Evolutionary conservation across 2,797 vertebrate genomes (phyloP).

Genomic region (Ceryle rudis): DNA sequence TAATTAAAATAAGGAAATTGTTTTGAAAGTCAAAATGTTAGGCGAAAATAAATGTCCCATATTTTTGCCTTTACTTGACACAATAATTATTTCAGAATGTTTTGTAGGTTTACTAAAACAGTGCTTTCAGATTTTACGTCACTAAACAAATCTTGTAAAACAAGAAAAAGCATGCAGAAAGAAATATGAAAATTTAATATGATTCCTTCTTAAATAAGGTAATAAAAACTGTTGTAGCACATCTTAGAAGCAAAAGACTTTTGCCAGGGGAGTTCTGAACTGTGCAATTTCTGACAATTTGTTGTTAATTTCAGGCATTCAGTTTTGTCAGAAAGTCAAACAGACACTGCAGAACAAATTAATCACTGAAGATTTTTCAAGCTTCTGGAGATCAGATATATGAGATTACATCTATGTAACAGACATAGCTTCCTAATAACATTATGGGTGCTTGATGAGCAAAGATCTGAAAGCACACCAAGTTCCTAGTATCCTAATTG

Average conservation of each 20-base stretch:
- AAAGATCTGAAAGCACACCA: background rate
- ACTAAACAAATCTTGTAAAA: background rate
- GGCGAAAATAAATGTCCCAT: background rate
- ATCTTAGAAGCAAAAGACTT: background rate
- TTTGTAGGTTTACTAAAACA: background rate
- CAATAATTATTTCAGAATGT: background rate
- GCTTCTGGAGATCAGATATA: background rate
- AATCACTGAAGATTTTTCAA: background rate
- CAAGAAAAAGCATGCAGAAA: background rate
- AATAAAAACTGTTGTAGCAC: background rate
- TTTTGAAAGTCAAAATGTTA: background rate
- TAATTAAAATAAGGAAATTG: background rate
- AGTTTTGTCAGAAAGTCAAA: background rate
- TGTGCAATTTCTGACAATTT: background rate
- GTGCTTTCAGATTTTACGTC: background rate
- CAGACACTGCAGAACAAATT: background rate
- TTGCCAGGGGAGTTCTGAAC: background rate
- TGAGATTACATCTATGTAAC: background rate
- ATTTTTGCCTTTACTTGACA: background rate
- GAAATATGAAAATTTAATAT: background rate
- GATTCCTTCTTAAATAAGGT: background rate
- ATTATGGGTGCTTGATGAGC: background rate
- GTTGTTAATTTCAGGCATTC: background rate
- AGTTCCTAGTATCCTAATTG: background rate
- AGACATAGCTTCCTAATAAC: background rate